Evolutionary conservation across 2,888 invertebrate species (phyloP), one percentile per base, ranked within the genome.

Genomic region (Linnaemya tessellans): DNA sequence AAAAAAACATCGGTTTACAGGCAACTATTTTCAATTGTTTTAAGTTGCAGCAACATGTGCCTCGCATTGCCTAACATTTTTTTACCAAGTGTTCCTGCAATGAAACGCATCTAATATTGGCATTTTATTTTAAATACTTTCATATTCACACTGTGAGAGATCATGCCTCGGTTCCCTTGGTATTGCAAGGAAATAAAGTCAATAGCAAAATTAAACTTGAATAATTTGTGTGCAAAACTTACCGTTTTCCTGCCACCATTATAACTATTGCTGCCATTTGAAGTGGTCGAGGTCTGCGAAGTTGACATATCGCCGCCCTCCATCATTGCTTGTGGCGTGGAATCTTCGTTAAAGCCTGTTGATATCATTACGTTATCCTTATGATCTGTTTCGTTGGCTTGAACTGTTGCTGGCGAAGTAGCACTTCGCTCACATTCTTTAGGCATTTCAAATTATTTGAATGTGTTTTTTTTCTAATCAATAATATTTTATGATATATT

Each of bases 261-360:
- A 71, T 87, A 85, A 62, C 73, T 85, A n/a, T 83, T 80, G 65
- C 86, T 85, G 65, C 88, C 86, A 83, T 86, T 88, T 82, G 90
- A 89, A 80, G 90, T 88, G 46, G 89, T 89, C 70, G 90, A 91
- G 79, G 87, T 86, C 67, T 87, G 87, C 73, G 88, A 87, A 35
- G 90, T 90, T 79, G 90, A 89, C 91, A 91, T 91, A 80, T 89
- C 88, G 84, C 89, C 88, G 84, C 89, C 86, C 35, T 83, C 87
- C 74, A 81, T 88, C 75, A 88, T 87, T 85, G 87, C 38, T 10
- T 74, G 70, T 30, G 25, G 30, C 68, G 78, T 35, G 71, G 68
- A 51, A 87, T 80, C 84, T 86, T 78, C 80, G 84, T 68, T 65
- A 41, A 70, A 64, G 67, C 60, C 62, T 41, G 58, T 64, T 58